These are phyloP conservation scores for Oceanites oceanicus DNA, from an alignment of 2,113 vertebrate genomes.

Conservation along the genomic window DNA sequence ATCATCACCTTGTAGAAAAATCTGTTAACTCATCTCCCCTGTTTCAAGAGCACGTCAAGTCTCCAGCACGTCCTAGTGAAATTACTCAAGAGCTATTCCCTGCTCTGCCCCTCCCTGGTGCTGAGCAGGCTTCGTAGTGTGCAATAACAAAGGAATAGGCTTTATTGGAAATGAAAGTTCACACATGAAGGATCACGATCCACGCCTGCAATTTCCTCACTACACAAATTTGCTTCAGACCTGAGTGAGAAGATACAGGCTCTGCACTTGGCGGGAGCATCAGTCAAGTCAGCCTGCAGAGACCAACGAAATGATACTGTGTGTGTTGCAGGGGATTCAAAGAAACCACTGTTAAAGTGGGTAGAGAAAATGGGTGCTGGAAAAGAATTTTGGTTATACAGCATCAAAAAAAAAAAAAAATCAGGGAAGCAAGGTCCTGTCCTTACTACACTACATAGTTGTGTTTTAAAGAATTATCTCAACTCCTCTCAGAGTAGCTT, in stretches of 20 bases:
- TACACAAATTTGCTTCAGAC: background rate
- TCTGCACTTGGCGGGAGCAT: background rate
- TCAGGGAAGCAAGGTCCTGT: background rate
- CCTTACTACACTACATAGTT: background rate
- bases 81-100: background rate
- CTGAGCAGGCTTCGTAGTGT: background rate
- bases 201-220: background rate
- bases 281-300: background rate
- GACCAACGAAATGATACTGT: background rate
- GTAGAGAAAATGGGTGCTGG: background rate
- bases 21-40: background rate
- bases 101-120: background rate
- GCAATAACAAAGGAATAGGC: background rate
- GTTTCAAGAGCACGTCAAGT: background rate
- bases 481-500: background rate
- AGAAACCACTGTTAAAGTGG: background rate
- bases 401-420: background rate
- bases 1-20: background rate
- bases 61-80: background rate
- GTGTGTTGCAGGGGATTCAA: background rate
- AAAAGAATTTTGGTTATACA: background rate
- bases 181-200: background rate
- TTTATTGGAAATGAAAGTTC: background rate
- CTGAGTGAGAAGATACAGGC: background rate
- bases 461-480: background rate